Conservation (phyloP, 1,140 invertebrate genomes). For the Conopomorpha cramerella region DNA sequence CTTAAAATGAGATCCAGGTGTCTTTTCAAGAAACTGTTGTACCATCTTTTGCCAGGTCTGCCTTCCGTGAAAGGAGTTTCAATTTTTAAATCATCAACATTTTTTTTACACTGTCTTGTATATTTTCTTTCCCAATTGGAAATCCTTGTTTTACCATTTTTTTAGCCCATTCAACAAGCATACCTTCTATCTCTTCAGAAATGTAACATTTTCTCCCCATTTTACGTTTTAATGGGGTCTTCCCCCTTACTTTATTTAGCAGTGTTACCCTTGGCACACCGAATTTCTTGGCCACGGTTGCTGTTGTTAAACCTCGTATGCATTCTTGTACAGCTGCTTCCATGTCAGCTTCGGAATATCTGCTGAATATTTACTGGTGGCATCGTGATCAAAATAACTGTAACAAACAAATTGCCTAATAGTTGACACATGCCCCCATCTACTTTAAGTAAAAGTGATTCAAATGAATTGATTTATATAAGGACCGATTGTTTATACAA, state of each 20-base stretch:
- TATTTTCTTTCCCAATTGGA: constrained; percentile 25
- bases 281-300: constrained; percentile 15
- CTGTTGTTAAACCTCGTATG: neutral
- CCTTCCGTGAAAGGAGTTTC: constrained; percentile 19
- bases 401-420: neutral
- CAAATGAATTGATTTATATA: no score
- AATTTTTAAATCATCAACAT: constrained; percentile 18
- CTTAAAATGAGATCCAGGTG: constrained; percentile 14
- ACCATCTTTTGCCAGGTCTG: constrained; percentile 19
- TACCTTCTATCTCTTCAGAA: constrained; percentile 18
- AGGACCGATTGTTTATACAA: no score
- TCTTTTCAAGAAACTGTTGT: constrained; percentile 14
- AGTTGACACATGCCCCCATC: no score
- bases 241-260: constrained; percentile 19
- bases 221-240: constrained; percentile 13
- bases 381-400: neutral
- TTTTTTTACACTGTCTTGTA: constrained; percentile 26
- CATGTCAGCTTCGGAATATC: neutral
- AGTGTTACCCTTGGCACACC: constrained; percentile 23
- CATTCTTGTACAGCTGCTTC: neutral
- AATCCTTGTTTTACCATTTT: constrained; percentile 26
- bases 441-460: no score
- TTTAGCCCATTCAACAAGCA: constrained; percentile 23
- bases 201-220: constrained; percentile 20
- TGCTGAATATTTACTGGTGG: neutral